Percentiles rank a stretch among this genome's conserved stretches.
phyloP scores from a whole-genome alignment of 1,140 invertebrate genomes.

The Conopomorpha cramerella region DNA sequence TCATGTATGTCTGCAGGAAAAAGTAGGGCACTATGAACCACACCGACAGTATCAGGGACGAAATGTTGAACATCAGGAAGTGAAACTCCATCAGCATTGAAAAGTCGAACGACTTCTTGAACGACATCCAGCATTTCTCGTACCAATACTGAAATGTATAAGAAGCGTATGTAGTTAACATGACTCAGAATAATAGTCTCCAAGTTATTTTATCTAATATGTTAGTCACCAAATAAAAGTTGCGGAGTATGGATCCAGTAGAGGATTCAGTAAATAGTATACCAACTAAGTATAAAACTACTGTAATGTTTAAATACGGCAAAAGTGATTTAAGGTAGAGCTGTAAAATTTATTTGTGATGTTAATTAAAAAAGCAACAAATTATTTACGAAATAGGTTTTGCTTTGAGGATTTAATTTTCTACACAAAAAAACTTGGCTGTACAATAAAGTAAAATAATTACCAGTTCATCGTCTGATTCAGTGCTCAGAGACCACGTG shows the following conservation, averaged over 20 bases:
- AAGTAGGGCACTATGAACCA: constrained; percentile 64
- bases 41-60: constrained; percentile 82
- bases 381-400: too few species aligned
- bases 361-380: constrained; percentile 2
- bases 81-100: constrained; percentile 79
- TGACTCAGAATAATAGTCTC: too few species aligned
- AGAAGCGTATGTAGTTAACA: too few species aligned
- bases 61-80: constrained; percentile 79
- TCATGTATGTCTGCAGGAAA: constrained; percentile 44
- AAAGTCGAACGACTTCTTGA: constrained; percentile 75
- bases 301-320: too few species aligned
- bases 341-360: constrained; percentile 10
- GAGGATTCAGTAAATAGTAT: too few species aligned
- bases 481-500: constrained; percentile 76
- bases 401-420: too few species aligned
- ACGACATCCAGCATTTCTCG: constrained; percentile 66
- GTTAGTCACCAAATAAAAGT: too few species aligned
- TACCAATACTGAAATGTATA: too few species aligned
- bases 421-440: constrained; percentile 1
- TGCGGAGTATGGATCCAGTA: too few species aligned
- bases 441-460: not conserved
- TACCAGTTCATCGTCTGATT: constrained; percentile 61
- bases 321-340: too few species aligned
- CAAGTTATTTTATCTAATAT: too few species aligned
- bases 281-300: too few species aligned